phyloP scores from a whole-genome alignment of 2,113 vertebrate genomes.

The Campylomormyrus tamandua region DNA sequence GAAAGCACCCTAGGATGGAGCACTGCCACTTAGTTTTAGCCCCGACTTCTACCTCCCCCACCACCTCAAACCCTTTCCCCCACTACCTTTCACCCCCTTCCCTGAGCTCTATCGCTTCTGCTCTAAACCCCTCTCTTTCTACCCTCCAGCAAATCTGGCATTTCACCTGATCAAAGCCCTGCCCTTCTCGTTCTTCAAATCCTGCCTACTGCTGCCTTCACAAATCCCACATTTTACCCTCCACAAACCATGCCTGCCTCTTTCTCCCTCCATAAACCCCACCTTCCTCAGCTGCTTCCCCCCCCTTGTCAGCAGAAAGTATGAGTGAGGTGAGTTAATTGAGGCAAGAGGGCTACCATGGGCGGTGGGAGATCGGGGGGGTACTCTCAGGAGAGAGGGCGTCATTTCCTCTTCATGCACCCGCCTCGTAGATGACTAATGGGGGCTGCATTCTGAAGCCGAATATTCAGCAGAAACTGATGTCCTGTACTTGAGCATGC shows the following conservation, averaged over 20 bases:
- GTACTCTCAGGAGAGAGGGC: conserved; percentile 37
- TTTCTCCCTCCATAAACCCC: background rate
- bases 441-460: background rate
- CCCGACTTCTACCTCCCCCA: background rate
- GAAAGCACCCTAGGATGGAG: conserved; percentile 43
- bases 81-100: background rate
- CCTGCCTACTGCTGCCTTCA: background rate
- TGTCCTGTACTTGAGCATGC: conserved; percentile 1
- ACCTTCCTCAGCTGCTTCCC: background rate
- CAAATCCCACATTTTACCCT: background rate
- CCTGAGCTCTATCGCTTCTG: background rate
- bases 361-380: conserved; percentile 20
- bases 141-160: background rate
- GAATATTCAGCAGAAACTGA: conserved; percentile 16
- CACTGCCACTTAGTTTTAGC: conserved; percentile 29
- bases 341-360: conserved; percentile 53
- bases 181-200: background rate
- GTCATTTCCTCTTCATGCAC: conserved; percentile 48
- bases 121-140: background rate
- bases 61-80: background rate
- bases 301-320: conserved; percentile 57
- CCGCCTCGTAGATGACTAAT: conserved; percentile 19
- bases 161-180: background rate
- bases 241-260: background rate
- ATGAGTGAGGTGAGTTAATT: conserved; percentile 59